Base-by-base conservation (phyloP, 2,113 vertebrate species). In the Cinclus mexicanus region DNA sequence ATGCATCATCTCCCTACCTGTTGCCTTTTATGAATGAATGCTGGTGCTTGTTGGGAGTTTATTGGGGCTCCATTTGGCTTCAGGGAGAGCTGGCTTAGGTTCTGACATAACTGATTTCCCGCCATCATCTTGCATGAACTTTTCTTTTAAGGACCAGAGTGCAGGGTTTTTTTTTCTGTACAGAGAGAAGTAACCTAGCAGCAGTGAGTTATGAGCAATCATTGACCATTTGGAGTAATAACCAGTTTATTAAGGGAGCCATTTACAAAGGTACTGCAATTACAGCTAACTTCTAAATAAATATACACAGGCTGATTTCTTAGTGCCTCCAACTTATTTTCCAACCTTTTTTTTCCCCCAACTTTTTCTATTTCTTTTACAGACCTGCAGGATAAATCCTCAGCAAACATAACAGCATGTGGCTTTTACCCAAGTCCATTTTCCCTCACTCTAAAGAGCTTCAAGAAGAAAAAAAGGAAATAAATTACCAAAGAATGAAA, bases 141-240 rank as follows among this genome's bases (percentile, higher is more conserved):
- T 5, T 20, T 26, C 5, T 84, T 47, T 28, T 44, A 67, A 90
- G 39, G 52, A 46, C 9, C 20, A 64, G n/a, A 56, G 12, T 23
- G 31, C 50, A 52, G 7, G 7, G 1, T 11, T 11, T 33, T 83
- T 71, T 75, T 26, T 68, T 6, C 37, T 81, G 64, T 25, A 5
- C 52, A 79, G 55, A n/a, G 12, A 71, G 56, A 92, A 94, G 42
- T 75, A 89, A 56, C 22, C 44, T 39, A 50, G 53, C 41, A 89
- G 63, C 63, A 80, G 50, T 77, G 55, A 89, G 81, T 88, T 82
- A 77, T 59, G 42, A 83, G 35, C 75, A 80, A 55, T 90, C 75
- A 67, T 59, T 91, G 93, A 87, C 63, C 53, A 83, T 87, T 82
- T 90, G 64, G 63, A 93, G 70, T 88, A 96, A 96, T 80, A 91